Base-by-base conservation (phyloP, 2,113 vertebrate genomes). In the Pluvianellus socialis region DNA sequence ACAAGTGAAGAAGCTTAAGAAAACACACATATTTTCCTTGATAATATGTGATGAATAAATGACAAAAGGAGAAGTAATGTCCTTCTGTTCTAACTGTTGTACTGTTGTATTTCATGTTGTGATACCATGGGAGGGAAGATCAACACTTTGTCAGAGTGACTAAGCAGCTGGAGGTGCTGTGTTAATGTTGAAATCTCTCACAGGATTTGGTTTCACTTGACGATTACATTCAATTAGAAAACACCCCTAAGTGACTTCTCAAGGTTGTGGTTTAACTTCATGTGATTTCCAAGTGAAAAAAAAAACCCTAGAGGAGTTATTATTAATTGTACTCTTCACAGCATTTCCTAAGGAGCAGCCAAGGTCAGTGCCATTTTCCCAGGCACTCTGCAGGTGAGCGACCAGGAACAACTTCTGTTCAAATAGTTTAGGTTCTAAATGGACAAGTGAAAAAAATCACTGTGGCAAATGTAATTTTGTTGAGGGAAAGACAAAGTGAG, bases 141-240 rank as follows among this genome's bases (percentile, higher is more conserved):
- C 93, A 95, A 62, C 93, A 45, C 92, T 61, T 72, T 5, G 17
- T 86, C 92, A 79, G 67, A 49, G 84, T 86, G 81, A 74, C 74
- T 70, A n/a, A 86, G 90, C 75, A 92, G 47, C 56, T 38, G 62
- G 79, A 83, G 81, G 49, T 70, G 45, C 42, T 62, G 45, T 55
- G 92, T 18, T 94, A 45, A 86, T 73, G 92, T 50, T 86, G 77
- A 58, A 70, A 45, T 9, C 38, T 76, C 93, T 95, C 81, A 24
- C 0, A 38, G 88, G 94, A 70, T 70, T 62, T 93, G 61, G 90
- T 58, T 59, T 90, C 74, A 66, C 81, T 92, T 86, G 87, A 42
- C 50, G 79, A 94, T 94, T 93, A 90, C 85, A 94, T 94, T 95
- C 96, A 96, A 90, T 96, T 96, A 96, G 90, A 68, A 81, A 90